These are phyloP conservation scores for Mesoclemmys tuberculata DNA, from an alignment of 2,113 vertebrate species.

Conservation along the genomic window DNA sequence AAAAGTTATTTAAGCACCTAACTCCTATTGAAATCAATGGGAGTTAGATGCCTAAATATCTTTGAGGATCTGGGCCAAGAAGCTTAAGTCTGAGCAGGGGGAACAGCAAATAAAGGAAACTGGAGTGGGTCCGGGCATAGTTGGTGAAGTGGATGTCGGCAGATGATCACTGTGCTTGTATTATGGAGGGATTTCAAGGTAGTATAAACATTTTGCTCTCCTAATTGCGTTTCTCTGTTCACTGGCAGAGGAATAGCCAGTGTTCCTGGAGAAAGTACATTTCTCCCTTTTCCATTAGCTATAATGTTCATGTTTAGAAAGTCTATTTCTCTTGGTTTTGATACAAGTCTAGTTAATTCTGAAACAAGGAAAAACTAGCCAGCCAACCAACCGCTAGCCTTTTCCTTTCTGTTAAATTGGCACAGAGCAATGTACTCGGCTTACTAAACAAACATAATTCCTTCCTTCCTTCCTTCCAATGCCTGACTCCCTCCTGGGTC, in stretches of 20 bases:
- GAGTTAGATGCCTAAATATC: neutral
- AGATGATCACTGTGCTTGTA: neutral
- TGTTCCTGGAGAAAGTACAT: neutral
- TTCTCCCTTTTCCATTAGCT: neutral
- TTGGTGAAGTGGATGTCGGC: neutral
- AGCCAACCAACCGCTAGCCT: neutral
- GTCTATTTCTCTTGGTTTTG: neutral
- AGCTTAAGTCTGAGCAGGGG: neutral
- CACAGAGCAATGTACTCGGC: neutral
- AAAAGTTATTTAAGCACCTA: neutral
- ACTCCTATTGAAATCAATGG: neutral
- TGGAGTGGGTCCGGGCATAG: neutral
- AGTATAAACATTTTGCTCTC: neutral
- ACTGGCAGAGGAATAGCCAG: neutral
- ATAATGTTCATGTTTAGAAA: neutral
- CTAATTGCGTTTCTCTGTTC: neutral
- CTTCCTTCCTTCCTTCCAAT: neutral
- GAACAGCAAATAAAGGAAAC: neutral
- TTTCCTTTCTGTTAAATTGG: neutral
- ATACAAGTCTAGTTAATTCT: neutral
- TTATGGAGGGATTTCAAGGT: neutral
- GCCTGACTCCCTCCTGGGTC: neutral
- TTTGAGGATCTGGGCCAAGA: too few species aligned
- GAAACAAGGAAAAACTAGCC: neutral
- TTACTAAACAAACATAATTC: neutral